phyloP scores from a whole-genome alignment of 1,140 invertebrate species.

The Trachelipus rathkii region DNA sequence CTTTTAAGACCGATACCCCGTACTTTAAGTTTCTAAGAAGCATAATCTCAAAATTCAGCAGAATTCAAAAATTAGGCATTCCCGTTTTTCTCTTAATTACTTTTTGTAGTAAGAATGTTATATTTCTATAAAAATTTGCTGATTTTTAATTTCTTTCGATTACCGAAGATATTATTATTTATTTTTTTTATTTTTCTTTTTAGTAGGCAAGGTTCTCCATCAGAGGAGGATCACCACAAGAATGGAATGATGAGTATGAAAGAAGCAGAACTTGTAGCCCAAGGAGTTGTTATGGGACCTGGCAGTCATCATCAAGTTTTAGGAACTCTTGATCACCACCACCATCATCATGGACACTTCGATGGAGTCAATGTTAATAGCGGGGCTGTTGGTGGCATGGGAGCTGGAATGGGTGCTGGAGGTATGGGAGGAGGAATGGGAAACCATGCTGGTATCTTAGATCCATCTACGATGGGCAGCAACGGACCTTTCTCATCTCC shows the following conservation, averaged over 20 bases:
- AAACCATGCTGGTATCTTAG: constrained; percentile 34
- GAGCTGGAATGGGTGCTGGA: constrained; percentile 25
- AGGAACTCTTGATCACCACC: constrained; percentile 37
- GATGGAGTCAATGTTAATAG: constrained; percentile 33
- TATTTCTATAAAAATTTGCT: no score
- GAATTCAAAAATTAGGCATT: no score
- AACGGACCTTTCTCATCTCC: constrained; percentile 31
- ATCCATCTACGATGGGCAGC: constrained; percentile 31
- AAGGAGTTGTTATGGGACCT: constrained; percentile 23
- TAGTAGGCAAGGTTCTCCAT: constrained; percentile 82
- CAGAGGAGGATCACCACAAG: constrained; percentile 69
- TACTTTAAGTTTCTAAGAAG: no score
- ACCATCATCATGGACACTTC: constrained; percentile 23
- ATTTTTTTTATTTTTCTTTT: no score
- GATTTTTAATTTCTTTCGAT: no score
- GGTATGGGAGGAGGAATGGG: constrained; percentile 28
- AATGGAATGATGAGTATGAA: constrained; percentile 49
- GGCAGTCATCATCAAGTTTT: constrained; percentile 35
- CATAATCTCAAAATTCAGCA: no score
- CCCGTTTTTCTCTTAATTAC: no score
- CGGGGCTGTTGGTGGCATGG: constrained; percentile 27
- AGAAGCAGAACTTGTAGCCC: constrained; percentile 30
- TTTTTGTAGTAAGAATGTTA: no score
- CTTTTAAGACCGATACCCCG: no score
- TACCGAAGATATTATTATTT: no score